A percentile compares a stretch with the other conserved stretches of the same genome.
phyloP scores from a whole-genome alignment of 2,113 vertebrate species.

The Gymnorhina tibicen region DNA sequence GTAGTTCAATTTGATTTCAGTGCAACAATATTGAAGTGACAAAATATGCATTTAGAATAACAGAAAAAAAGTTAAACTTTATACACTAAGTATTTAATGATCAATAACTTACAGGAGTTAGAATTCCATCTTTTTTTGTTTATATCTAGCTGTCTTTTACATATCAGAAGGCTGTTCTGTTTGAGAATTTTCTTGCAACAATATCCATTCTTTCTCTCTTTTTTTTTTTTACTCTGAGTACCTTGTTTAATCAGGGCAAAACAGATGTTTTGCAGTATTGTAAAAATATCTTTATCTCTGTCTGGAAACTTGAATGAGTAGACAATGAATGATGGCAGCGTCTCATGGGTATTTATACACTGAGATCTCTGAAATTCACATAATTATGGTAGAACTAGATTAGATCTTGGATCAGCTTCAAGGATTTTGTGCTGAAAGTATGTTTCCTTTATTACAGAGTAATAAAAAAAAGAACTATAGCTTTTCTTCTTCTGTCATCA shows the following conservation, averaged over 20 bases:
- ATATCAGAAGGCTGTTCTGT: background rate
- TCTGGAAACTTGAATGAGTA: background rate
- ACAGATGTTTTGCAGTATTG: background rate
- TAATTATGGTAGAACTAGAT: background rate
- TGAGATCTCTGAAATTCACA: background rate
- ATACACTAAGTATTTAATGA: background rate
- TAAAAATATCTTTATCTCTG: background rate
- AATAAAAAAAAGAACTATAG: background rate
- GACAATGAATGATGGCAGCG: background rate
- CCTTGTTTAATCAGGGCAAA: background rate
- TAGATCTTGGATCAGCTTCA: slow-evolving; percentile 15
- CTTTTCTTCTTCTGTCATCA: background rate
- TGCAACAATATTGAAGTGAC: background rate
- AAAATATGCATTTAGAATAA: background rate
- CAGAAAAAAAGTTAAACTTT: background rate
- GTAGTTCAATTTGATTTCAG: background rate
- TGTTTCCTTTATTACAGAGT: background rate
- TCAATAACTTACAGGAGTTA: background rate
- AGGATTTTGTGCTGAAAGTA: slow-evolving; percentile 5
- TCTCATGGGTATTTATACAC: background rate
- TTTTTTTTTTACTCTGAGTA: background rate
- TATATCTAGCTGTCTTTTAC: background rate
- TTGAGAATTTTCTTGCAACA: background rate
- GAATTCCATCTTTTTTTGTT: background rate
- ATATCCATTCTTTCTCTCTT: background rate